Base-by-base conservation (phyloP, 1,140 invertebrate species). In the Drosophila tristis region DNA sequence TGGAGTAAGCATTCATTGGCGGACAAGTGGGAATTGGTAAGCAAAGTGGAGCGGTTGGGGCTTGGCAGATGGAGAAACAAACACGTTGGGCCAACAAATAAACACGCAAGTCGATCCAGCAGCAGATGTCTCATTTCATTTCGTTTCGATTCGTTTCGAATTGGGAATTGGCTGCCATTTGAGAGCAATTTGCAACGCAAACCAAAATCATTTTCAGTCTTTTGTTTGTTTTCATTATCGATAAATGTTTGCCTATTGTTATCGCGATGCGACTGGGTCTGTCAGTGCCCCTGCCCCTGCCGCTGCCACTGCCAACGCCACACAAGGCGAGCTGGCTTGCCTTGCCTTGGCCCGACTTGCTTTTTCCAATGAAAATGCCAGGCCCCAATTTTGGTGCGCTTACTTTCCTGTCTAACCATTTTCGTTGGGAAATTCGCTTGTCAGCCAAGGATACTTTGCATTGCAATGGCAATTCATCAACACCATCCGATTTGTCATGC, bases 401-500 rank as follows among this genome's bases (percentile, higher is more conserved):
- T 45, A 80, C 67, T 85, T 86, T 85, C 81, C 80, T 85, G 81
- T 65, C 81, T 67, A 43, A 43, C 45, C 77, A 50, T 60, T 68
- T 80, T 75, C 57, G 57, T 76, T 16, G 49, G 66, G 51, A 64
- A 66, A 66, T 44, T 66, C 31, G n/a, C 44, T 20, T 45, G 55
- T n/a, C 55, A 45, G 65, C 75, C 81, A 81, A 79, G 82, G 82
- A 78, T 86, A 61, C 62, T 71, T 65, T 76, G 77, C 76, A 85
- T 78, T 78, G 76, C 81, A 87, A 81, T 85, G 75, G 66, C 77
- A 72, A 61, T 85, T 78, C 66, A 76, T 74, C 76, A 77, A 67
- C 80, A 86, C 59, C 76, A 76, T 78, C 51, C 82, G 74, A 86
- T 86, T 87, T 86, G 82, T 86, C 78, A 89, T 79, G 78, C 66